Evolutionary conservation across 2,888 invertebrate species (phyloP).

Genomic region (Panorpa germanica): DNA sequence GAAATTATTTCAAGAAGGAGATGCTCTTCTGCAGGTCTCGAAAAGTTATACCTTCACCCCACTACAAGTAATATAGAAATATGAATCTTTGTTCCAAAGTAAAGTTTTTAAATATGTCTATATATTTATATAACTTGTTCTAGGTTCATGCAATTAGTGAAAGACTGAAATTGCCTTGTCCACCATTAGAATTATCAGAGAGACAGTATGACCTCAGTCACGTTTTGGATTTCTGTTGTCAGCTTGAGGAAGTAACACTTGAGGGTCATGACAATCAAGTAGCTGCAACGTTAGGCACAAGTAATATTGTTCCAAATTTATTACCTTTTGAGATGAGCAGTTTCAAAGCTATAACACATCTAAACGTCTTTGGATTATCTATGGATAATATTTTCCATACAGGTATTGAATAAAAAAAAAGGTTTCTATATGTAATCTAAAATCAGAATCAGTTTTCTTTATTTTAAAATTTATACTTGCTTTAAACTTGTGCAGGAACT

Average conservation of each 20-base stretch:
- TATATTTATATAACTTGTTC: conserved; percentile 18
- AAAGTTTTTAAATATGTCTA: background rate
- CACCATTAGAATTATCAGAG: conserved; percentile 56
- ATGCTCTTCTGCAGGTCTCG: conserved; percentile 32
- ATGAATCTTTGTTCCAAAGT: background rate
- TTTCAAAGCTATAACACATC: conserved; percentile 57
- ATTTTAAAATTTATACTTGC: conserved; percentile 10
- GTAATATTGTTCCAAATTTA: conserved; percentile 67
- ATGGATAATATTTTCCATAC: conserved; percentile 47
- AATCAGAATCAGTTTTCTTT: background rate
- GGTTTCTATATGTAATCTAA: background rate
- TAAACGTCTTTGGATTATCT: conserved; percentile 50
- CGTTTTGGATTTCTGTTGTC: conserved; percentile 71
- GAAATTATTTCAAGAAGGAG: conserved; percentile 57
- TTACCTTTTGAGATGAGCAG: conserved; percentile 64
- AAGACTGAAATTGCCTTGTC: conserved; percentile 70
- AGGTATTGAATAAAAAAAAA: conserved; percentile 18
- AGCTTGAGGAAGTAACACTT: conserved; percentile 38
- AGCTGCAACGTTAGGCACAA: conserved; percentile 41
- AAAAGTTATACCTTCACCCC: background rate
- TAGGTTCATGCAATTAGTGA: conserved; percentile 83
- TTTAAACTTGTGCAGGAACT: conserved; percentile 25
- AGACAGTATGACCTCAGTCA: conserved; percentile 79
- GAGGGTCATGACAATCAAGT: conserved; percentile 2
- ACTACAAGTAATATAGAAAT: background rate